Base-by-base conservation (phyloP, 2,113 vertebrate genomes). In the Spermophilus dauricus region DNA sequence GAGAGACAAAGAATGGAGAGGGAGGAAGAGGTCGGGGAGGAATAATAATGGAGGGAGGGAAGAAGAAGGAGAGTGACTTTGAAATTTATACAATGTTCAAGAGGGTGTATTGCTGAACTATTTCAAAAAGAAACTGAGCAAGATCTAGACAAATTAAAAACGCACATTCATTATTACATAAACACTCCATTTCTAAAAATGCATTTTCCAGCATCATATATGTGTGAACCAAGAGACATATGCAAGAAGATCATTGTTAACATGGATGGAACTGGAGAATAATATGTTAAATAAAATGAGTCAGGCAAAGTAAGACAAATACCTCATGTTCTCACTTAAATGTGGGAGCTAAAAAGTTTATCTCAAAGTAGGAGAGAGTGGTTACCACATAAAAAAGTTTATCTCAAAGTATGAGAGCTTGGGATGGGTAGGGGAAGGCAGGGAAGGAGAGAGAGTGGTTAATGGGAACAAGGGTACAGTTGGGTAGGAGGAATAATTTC, bases 101-200 rank as follows among this genome's bases (percentile, higher is more conserved):
- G 65, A 84, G 58, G 22, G 37, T 61, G 14, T 8, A 82, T 0
- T 81, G 56, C 28, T 82, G 39, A 86, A 34, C n/a, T 93, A 72
- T 18, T 84, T 94, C 18, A 63, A 75, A 92, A 89, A 87, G 32
- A 53, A 93, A 51, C 30, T 91, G 12, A 96, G 13, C 34, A 94
- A 89, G 58, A 84, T 26, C 28, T n/a, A 82, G 83, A 86, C 63
- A 94, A 94, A 81, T 1, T 63, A 18, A 78, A 93, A 96, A 82
- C 37, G 4, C 65, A 56, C 22, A 76, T 87, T 90, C 32, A 81
- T 87, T 51, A 67, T 48, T 45, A 73, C 4, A 8, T 14, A 86
- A 94, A 81, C 76, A 88, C 39, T 39, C 39, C 2, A 58, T 4
- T 95, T 86, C 39, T n/a, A 82, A 92, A 45, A 5, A 61, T 22